Conservation (phyloP, 2,113 vertebrate species). For the Cyphomyrus discorhynchus region DNA sequence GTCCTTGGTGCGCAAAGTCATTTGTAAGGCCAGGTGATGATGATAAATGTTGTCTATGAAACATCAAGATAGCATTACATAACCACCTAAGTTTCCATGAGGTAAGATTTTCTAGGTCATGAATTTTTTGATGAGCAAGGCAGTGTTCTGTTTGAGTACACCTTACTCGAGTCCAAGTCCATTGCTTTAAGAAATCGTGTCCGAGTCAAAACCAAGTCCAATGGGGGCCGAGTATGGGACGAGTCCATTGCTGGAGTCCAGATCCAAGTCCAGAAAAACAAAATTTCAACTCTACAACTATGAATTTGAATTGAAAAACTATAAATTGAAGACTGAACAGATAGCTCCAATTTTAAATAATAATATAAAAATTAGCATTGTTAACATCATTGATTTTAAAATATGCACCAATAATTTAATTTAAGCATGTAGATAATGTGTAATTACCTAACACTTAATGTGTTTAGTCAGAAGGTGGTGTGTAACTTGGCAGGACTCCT, state of each 20-base stretch:
- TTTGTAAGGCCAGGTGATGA: constrained; percentile 10
- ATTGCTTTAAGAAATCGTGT: neutral
- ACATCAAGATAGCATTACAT: constrained; percentile 5
- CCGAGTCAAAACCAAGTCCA: neutral
- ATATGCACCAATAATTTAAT: neutral
- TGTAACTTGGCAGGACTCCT: neutral
- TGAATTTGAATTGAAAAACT: neutral
- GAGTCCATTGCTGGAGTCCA: neutral
- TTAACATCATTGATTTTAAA: neutral
- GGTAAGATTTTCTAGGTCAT: neutral
- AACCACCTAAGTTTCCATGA: neutral
- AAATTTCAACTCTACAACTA: neutral
- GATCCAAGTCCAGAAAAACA: neutral
- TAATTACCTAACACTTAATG: neutral
- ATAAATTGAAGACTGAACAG: neutral
- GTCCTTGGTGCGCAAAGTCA: constrained; percentile 24
- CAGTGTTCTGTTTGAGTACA: neutral
- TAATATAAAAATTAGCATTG: neutral
- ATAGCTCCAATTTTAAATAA: neutral
- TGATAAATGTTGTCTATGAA: neutral
- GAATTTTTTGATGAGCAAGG: neutral
- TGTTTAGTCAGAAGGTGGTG: neutral
- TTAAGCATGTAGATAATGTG: neutral
- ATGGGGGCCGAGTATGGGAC: neutral
- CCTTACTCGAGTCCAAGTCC: neutral